Conservation (phyloP, 2,797 vertebrate genomes). For the Chiroxiphia lanceolata region DNA sequence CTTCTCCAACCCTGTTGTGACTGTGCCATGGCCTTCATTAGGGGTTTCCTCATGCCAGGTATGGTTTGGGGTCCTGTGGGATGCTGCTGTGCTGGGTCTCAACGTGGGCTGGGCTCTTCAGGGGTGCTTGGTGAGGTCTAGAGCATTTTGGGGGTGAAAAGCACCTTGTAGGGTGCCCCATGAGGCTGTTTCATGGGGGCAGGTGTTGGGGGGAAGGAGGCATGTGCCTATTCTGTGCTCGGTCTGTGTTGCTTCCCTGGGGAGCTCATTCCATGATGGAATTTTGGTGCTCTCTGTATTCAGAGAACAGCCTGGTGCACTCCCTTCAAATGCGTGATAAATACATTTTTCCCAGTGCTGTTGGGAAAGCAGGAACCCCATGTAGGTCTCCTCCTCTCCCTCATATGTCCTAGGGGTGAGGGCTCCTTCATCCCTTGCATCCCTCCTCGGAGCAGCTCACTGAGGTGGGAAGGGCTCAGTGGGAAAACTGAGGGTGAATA, state of each 20-base stretch:
- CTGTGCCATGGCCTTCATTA: rapidly evolving
- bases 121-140: not conserved
- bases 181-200: not conserved
- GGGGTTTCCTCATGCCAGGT: rapidly evolving
- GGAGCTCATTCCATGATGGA: rapidly evolving
- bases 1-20: rapidly evolving
- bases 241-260: rapidly evolving
- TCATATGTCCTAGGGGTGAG: rapidly evolving
- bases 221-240: not conserved
- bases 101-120: not conserved
- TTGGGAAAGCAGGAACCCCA: not conserved
- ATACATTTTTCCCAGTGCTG: rapidly evolving
- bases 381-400: not conserved
- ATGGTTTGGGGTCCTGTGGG: not conserved
- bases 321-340: rapidly evolving
- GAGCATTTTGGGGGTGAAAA: rapidly evolving
- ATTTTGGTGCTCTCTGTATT: rapidly evolving
- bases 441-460: not conserved
- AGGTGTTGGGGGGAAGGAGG: not conserved
- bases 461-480: not conserved
- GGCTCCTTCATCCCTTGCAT: rapidly evolving
- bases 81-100: not conserved
- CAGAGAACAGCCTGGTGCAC: rapidly evolving
- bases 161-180: too few relatives aligned
- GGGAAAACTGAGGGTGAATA: not conserved